Base-by-base conservation (phyloP, 2,888 invertebrate species). In the Drosophila parthenogenetica region DNA sequence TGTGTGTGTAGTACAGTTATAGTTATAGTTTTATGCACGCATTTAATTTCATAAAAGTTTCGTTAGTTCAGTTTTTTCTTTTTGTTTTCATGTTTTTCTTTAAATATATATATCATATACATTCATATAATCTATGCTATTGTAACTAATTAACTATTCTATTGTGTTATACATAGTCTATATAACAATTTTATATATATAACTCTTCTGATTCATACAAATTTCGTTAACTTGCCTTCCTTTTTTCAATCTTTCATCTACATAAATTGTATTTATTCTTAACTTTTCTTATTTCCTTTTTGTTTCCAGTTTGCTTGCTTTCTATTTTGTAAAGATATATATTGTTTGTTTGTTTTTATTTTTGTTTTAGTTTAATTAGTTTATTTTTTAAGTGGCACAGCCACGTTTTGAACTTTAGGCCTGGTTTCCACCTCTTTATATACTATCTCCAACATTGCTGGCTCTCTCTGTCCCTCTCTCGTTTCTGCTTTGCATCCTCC, bases 351-450 rank as follows among this genome's bases (percentile, higher is more conserved):
- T 22, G 22, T 22, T 22, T 22, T 64, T 29, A n/a, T 49, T 65
- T 65, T 13, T 42, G 5, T 64, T 53, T 50, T 50, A 29, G 29
- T 29, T 29, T 29, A 29, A 29, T 29, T 29, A 29, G 19, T 37
- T 64, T 58, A 29, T 29, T 29, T 69, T 59, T 48, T 77, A 50
- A 51, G 85, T 87, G 85, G 85, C 85, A 81, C 87, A 85, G 85
- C 85, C 85, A 89, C 85, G 53, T 76, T 84, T 84, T 88, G 88
- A 86, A 88, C 88, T 84, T 80, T 74, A 82, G 84, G 88, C 88
- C 84, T 86, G 75, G 66, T 69, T 73, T 77, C 46, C 73, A 50
- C 51, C 68, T 53, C 17, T 42, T 19, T 49, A 19, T n/a, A 17
- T 10, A 17, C 22, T 53, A 37, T 5, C 37, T 13, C 32, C 19